Evolutionary conservation across 2,113 vertebrate species (phyloP), one percentile per base, ranked within the genome.

Genomic region (Mastomys coucha): DNA sequence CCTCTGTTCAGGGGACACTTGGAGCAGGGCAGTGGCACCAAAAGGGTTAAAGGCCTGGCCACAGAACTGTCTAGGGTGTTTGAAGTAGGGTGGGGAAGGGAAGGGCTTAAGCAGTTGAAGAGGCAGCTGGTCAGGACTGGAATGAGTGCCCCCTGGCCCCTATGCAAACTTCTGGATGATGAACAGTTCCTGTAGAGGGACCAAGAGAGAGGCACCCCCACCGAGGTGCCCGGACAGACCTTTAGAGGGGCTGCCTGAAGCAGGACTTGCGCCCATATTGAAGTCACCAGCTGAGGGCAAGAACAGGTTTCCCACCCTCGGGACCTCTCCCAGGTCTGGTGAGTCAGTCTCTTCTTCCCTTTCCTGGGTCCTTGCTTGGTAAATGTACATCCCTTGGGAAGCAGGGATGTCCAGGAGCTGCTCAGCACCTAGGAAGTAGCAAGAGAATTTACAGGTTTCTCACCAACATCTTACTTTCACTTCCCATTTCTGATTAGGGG

Each of bases 281-380:
- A 93, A 91, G 42, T 72, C 82, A 17, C 80, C 97, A 49, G 0
- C 88, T 19, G 58, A 90, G 75, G 76, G 51, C 94, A 90, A 90
- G 88, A 88, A 14, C 96, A 33, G 77, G 90, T 45, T 49, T 33
- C 75, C 60, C 28, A 17, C 45, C 93, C 93, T 51, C 39, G 60
- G 94, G 76, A 39, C 39, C 53, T 56, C 92, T 91, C 84, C 92
- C 49, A 19, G 67, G 28, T 51, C 91, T 51, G 97, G 97, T 98
- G 96, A 98, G 97, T 98, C 88, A 98, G 97, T 98, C 88, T 39
- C 67, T 80, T 88, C 53, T 67, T 92, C 65, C 51, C 70, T 58
- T 45, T 58, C 45, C 67, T 20, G 65, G 49, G 80, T 84, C 42
- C 73, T 86, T 39, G 22, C 65, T 33, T 45, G 26, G 12, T 33